Conservation (phyloP, 2,888 invertebrate genomes). For the Rotaria socialis region DNA sequence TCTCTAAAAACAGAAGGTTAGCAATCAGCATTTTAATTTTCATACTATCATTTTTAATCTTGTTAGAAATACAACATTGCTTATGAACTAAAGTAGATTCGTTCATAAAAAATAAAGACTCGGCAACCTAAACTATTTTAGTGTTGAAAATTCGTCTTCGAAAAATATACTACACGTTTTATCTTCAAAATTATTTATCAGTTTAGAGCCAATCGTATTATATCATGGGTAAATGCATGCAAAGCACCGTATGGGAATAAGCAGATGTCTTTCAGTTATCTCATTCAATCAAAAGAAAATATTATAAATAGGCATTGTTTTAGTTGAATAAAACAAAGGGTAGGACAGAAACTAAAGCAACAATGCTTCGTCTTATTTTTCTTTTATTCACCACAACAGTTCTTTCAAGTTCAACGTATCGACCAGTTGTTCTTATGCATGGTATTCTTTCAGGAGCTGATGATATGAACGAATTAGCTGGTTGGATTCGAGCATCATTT, state of each 20-base stretch:
- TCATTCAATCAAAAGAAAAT: not conserved
- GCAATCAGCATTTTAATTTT: no score
- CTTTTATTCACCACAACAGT: not conserved
- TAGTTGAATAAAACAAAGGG: not conserved
- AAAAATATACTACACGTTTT: not conserved
- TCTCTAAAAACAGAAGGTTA: no score
- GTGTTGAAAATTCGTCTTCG: not conserved
- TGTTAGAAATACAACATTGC: no score
- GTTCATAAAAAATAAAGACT: no score
- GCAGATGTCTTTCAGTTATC: not conserved
- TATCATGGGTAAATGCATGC: no score
- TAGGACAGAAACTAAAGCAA: not conserved
- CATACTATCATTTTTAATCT: no score
- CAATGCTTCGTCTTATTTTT: not conserved
- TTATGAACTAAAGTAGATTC: no score
- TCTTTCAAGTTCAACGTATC: not conserved
- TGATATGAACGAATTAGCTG: slow-evolving; percentile 25
- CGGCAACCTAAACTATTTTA: no score
- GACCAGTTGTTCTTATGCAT: slow-evolving; percentile 28
- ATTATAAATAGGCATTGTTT: not conserved
- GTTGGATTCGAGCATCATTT: not conserved
- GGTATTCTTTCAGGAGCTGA: not conserved
- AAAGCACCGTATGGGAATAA: not conserved
- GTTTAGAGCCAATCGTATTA: no score
- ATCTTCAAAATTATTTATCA: not conserved